Base-by-base conservation (phyloP, 1,140 invertebrate species). In the Drosophila willistoni region DNA sequence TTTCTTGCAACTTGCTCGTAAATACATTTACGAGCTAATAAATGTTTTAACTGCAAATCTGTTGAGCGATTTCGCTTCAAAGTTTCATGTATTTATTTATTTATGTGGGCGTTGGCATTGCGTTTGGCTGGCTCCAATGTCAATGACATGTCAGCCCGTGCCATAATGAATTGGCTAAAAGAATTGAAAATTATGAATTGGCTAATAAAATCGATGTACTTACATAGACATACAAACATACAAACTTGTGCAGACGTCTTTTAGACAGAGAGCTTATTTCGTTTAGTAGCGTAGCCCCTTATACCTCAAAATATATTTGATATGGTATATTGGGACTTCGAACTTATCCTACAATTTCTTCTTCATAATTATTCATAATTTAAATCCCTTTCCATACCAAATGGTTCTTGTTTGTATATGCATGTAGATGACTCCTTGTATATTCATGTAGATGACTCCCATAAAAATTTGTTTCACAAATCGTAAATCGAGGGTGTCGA, bases 41-140 rank as follows among this genome's bases (percentile, higher is more conserved):
- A 86, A 86, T 74, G 51, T 77, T 69, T 81, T 67, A 78, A 71
- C 71, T 85, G 64, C 73, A 63, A 77, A 84, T 85, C 73, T 59
- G 12, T 64, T 29, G 33, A 19, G 61, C 51, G 42, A 29, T 65
- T 55, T 66, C 42, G 59, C 63, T 47, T n/a, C 39, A 39, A 67
- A 72, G 51, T 42, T 73, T 68, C 14, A 64, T 69, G 36, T 57
- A 42, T 17, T 17, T 51, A 9, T 25, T 17, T 61, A 74, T 67
- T 61, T 44, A 42, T 60, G 66, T 67, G 25, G 25, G 19, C n/a
- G 55, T n/a, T 34, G 41, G 64, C 51, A 17, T 34, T 39, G 12
- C 33, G 34, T 25, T 41, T 22, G 29, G 19, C 19, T 47, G n/a
- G 68, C 59, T 42, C 34, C 78, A 81, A 70, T 74, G 67, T 76